Evolutionary conservation across 2,888 invertebrate genomes (phyloP).

Genomic region (Taenaris catops): DNA sequence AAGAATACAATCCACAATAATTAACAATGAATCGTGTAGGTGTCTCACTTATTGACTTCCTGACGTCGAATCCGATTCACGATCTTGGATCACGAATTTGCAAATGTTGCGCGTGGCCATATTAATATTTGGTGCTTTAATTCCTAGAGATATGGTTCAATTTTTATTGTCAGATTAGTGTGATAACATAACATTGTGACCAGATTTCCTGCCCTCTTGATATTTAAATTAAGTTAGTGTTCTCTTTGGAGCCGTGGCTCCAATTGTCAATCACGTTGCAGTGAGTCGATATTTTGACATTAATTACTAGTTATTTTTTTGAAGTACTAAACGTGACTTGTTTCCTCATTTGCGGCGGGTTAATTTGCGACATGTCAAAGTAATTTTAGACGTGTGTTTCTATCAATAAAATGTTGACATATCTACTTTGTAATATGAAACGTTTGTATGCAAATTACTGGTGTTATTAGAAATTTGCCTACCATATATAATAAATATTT

Average conservation of each 20-base stretch:
- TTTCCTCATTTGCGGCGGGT: too few species aligned
- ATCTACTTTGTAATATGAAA: too few species aligned
- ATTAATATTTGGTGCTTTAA: slow-evolving; percentile 18
- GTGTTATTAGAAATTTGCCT: too few species aligned
- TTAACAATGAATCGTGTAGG: slow-evolving; percentile 29
- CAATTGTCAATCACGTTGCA: slow-evolving; percentile 24
- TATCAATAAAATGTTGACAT: too few species aligned
- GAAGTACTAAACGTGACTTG: too few species aligned
- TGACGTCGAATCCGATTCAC: slow-evolving; percentile 30
- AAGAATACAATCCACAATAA: slow-evolving; percentile 24
- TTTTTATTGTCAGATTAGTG: slow-evolving; percentile 13
- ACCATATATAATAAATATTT: too few species aligned
- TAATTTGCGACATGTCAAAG: too few species aligned
- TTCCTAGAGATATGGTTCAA: slow-evolving; percentile 9
- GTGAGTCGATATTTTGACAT: slow-evolving; percentile 10
- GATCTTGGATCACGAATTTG: slow-evolving; percentile 30
- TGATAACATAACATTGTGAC: slow-evolving; percentile 21
- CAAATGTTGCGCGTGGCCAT: slow-evolving; percentile 19
- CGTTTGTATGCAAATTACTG: too few species aligned
- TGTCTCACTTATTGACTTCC: slow-evolving; percentile 28
- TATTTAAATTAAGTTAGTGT: slow-evolving; percentile 26
- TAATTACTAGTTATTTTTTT: slow-evolving; percentile 11
- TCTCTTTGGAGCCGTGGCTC: slow-evolving; percentile 20
- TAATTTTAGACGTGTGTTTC: too few species aligned
- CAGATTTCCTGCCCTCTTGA: slow-evolving; percentile 24